A percentile compares a stretch with the other conserved stretches of the same genome.
These are phyloP conservation scores for Drosophila lacicola DNA, from an alignment of 2,888 invertebrate genomes.

Conservation along the genomic window DNA sequence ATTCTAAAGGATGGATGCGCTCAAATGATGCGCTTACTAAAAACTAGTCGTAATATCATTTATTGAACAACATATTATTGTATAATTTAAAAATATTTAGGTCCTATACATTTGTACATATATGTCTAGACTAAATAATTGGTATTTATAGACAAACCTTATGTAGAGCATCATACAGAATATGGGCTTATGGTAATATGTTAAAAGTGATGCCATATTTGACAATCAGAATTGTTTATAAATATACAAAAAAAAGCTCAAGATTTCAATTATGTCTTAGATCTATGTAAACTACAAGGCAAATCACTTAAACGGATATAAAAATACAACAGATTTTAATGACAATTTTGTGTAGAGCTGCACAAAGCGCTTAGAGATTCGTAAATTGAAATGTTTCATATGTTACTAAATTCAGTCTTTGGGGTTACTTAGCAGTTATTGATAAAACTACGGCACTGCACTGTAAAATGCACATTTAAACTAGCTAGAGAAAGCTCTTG, in stretches of 20 bases:
- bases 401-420: conserved; percentile 78
- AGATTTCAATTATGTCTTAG: conserved; percentile 14
- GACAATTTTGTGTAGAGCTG: conserved; percentile 28
- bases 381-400: conserved; percentile 40
- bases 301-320: conserved; percentile 12
- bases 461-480: conserved; percentile 27
- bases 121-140: conserved; percentile 27
- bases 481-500: conserved; percentile 83
- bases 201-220: conserved; percentile 30
- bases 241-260: conserved; percentile 22
- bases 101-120: conserved; percentile 72
- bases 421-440: conserved; percentile 64
- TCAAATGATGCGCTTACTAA: not conserved
- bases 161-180: conserved; percentile 9
- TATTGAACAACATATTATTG: conserved; percentile 51
- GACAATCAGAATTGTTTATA: conserved; percentile 42
- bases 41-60: conserved; percentile 30
- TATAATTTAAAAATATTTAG: conserved; percentile 51
- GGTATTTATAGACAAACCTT: conserved; percentile 25
- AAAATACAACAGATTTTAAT: conserved; percentile 35
- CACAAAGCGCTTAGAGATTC: conserved; percentile 42
- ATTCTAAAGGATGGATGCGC: not conserved
- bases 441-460: conserved; percentile 45
- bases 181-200: conserved; percentile 2
- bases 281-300: conserved; percentile 19